These are phyloP conservation scores for Cuniculus paca DNA, from an alignment of 2,797 vertebrate species.

Conservation along the genomic window DNA sequence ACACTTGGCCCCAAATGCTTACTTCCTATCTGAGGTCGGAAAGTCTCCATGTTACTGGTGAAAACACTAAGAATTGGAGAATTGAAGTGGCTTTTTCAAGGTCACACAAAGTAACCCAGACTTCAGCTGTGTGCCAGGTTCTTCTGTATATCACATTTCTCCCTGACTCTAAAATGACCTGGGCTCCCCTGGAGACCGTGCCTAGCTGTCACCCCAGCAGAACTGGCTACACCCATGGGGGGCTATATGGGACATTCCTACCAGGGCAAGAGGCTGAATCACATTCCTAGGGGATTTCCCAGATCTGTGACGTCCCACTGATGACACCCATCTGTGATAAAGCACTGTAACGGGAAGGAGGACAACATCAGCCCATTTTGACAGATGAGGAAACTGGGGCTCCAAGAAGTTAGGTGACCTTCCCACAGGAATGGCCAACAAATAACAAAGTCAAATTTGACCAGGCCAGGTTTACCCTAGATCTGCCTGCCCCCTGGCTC, in stretches of 20 bases:
- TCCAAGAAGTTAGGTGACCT: not conserved
- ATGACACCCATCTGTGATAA: not conserved
- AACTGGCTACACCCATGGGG: not conserved
- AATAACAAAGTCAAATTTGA: not conserved
- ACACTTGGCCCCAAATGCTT: not conserved
- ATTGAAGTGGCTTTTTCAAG: not conserved
- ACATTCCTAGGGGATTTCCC: not conserved
- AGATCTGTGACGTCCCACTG: fast-evolving
- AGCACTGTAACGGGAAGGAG: fast-evolving
- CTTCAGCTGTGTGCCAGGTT: not conserved
- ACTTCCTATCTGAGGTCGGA: not conserved
- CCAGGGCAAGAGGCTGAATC: not conserved
- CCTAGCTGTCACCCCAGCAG: not conserved
- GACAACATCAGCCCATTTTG: no score
- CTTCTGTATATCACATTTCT: not conserved
- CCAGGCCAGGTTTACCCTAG: no score
- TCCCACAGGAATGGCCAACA: not conserved
- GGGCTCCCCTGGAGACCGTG: not conserved
- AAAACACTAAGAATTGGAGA: not conserved
- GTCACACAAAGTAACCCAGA: not conserved
- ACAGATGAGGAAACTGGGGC: not conserved
- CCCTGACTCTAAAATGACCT: not conserved
- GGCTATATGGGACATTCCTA: not conserved
- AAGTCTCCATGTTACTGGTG: not conserved
- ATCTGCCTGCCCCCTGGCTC: not conserved